A percentile compares a stretch with the other conserved stretches of the same genome.
These are phyloP conservation scores for Heliconius eleuchia DNA, from an alignment of 1,140 invertebrate genomes.

Conservation along the genomic window DNA sequence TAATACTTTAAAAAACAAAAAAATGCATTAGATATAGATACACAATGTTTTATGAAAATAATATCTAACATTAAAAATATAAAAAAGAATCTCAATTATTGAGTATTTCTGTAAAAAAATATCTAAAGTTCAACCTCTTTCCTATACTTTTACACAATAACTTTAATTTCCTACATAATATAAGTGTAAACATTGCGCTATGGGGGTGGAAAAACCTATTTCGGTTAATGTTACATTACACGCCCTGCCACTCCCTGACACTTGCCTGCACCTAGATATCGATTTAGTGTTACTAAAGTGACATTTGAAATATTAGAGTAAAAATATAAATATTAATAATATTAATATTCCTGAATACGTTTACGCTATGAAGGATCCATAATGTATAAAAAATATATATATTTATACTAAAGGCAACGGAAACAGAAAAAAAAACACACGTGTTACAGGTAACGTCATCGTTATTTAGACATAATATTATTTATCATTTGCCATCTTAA, in stretches of 20 bases:
- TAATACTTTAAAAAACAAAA: no score
- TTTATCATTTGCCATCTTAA: no score
- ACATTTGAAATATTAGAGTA: not conserved
- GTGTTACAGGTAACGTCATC: no score
- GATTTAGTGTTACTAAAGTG: not conserved
- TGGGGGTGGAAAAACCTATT: slow-evolving; percentile 15
- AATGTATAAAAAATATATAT: no score
- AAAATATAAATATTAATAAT: not conserved
- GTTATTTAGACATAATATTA: no score
- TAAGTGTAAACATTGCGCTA: not conserved
- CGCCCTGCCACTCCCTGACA: slow-evolving; percentile 16
- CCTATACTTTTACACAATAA: not conserved
- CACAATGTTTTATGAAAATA: no score
- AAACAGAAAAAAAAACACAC: no score
- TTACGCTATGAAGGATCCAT: no score
- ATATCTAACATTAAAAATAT: no score
- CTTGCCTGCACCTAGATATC: slow-evolving; percentile 16
- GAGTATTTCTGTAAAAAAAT: not conserved
- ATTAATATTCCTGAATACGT: not conserved
- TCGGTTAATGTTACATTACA: slow-evolving; percentile 19
- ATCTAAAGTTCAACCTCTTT: not conserved
- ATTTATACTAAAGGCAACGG: no score
- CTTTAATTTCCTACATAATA: not conserved
- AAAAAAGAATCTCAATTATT: no score
- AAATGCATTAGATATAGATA: no score